Evolutionary conservation across 2,888 invertebrate genomes (phyloP).

Genomic region (Electrophaes corylata): DNA sequence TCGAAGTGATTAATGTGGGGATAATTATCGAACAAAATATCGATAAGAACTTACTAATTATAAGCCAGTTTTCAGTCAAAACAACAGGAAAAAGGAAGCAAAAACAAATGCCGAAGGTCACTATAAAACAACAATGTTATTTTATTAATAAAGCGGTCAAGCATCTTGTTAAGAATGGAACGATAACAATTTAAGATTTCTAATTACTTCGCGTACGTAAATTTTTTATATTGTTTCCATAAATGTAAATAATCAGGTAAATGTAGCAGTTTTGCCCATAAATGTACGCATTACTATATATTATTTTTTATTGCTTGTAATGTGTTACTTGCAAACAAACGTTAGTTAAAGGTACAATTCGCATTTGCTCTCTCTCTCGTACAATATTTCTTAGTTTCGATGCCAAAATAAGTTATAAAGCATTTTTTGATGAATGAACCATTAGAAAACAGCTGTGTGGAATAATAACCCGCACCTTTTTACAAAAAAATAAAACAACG

Average conservation of each 20-base stretch:
- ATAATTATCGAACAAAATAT: conserved; percentile 3
- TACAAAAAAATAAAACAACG: background rate
- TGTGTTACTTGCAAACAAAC: conserved; percentile 2
- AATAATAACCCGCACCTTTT: conserved; percentile 4
- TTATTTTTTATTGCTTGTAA: background rate
- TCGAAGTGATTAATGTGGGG: background rate
- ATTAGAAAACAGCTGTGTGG: background rate
- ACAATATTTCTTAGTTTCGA: background rate
- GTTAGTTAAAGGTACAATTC: background rate
- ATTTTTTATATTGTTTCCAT: conserved; percentile 24
- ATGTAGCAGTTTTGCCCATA: conserved; percentile 2
- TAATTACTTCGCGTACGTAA: conserved; percentile 24
- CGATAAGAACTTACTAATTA: conserved; percentile 10
- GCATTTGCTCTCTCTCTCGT: background rate
- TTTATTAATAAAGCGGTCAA: conserved; percentile 42
- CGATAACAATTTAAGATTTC: conserved; percentile 40
- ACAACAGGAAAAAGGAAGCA: conserved; percentile 33
- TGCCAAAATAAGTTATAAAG: background rate
- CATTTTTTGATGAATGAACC: background rate
- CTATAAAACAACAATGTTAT: conserved; percentile 24
- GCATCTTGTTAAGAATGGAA: conserved; percentile 39
- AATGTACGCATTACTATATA: conserved; percentile 15
- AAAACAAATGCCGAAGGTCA: conserved; percentile 29
- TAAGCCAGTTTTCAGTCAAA: conserved; percentile 4
- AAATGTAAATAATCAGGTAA: conserved; percentile 1